Conservation (phyloP, 2,113 vertebrate species). For the Toxotes chatareus region DNA sequence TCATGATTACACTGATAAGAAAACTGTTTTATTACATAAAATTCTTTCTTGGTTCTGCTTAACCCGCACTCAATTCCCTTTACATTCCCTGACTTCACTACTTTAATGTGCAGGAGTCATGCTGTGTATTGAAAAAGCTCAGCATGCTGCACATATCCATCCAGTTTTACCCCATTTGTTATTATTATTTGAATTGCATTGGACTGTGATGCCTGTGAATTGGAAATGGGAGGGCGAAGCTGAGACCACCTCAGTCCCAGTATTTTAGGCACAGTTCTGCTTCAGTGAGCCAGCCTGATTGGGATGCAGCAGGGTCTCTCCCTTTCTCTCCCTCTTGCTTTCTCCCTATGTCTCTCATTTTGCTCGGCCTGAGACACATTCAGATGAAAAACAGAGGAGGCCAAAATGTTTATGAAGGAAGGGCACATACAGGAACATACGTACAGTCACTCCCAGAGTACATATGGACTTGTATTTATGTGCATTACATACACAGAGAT, state of each 20-base stretch:
- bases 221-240: slow-evolving; percentile 73
- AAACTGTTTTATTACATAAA: slow-evolving; percentile 43
- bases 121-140: slow-evolving; percentile 68
- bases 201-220: slow-evolving; percentile 74
- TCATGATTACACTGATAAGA: slow-evolving; percentile 51
- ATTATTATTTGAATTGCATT: slow-evolving; percentile 82
- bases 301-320: slow-evolving; percentile 79
- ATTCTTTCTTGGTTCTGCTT: slow-evolving; percentile 28
- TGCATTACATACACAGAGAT: slow-evolving; percentile 21
- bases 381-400: slow-evolving; percentile 75
- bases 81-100: slow-evolving; percentile 41
- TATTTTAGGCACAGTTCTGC: slow-evolving; percentile 84
- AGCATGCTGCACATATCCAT: slow-evolving; percentile 62
- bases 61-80: slow-evolving; percentile 53
- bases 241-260: slow-evolving; percentile 69
- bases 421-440: slow-evolving; percentile 46
- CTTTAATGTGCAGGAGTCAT: slow-evolving; percentile 57
- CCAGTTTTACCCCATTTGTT: slow-evolving; percentile 69
- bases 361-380: slow-evolving; percentile 77
- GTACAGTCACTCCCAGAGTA: slow-evolving; percentile 15
- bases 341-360: slow-evolving; percentile 64
- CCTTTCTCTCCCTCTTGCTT: slow-evolving; percentile 58
- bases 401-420: slow-evolving; percentile 75
- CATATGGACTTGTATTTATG: slow-evolving; percentile 20
- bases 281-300: slow-evolving; percentile 81